Conservation (phyloP, 1,140 invertebrate species). For the Alviniconcha marisindica region DNA sequence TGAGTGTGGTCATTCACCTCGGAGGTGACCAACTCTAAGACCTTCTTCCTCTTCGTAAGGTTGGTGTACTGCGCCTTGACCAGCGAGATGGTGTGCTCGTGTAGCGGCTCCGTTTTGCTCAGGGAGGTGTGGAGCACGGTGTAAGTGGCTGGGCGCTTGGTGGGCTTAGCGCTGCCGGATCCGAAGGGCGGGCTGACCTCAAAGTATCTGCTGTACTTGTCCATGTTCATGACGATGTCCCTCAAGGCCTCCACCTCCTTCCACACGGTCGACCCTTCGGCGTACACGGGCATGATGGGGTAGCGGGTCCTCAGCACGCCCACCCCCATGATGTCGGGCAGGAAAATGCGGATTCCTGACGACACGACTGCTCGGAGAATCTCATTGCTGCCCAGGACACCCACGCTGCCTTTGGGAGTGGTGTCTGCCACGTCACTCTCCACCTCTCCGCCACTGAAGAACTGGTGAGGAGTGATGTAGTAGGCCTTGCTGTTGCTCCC, state of each 20-base stretch:
- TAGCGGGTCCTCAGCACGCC: constrained; percentile 58
- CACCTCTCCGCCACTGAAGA: constrained; percentile 51
- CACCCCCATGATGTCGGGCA: constrained; percentile 55
- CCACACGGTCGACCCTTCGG: constrained; percentile 55
- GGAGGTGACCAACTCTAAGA: too few species aligned
- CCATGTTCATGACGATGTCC: constrained; percentile 56
- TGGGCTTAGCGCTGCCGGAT: too few species aligned
- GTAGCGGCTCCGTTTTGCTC: too few species aligned
- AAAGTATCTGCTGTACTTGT: constrained; percentile 28
- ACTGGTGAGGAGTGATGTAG: constrained; percentile 58
- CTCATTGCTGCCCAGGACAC: not conserved
- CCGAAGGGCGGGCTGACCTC: not conserved
- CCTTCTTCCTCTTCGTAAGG: too few species aligned
- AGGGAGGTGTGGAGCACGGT: too few species aligned
- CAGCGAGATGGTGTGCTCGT: too few species aligned
- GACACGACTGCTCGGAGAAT: constrained; percentile 31
- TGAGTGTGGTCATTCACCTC: too few species aligned
- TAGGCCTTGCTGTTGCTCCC: constrained; percentile 51
- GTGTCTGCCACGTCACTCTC: constrained; percentile 30
- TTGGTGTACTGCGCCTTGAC: too few species aligned
- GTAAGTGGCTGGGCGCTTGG: too few species aligned
- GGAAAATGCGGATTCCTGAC: constrained; percentile 51
- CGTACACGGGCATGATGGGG: constrained; percentile 61
- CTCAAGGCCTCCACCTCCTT: constrained; percentile 66
- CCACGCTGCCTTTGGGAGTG: not conserved